Evolutionary conservation across 1,140 invertebrate species (phyloP).

Genomic region (Callitettix versicolor): DNA sequence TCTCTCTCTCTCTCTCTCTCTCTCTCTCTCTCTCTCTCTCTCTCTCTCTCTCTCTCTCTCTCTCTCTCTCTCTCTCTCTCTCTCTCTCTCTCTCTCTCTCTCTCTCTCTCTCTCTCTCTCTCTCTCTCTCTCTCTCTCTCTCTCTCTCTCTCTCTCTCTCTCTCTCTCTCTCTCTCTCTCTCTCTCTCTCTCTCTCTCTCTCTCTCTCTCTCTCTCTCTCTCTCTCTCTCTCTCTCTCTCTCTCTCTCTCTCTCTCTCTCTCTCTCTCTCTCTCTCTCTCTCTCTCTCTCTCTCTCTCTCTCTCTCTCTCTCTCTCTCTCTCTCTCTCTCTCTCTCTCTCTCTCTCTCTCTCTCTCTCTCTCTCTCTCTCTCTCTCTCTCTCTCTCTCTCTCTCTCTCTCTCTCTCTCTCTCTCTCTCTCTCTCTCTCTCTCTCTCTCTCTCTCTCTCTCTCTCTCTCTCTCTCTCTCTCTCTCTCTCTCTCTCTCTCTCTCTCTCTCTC

Average conservation of each 20-base stretch:
- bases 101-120: slow-evolving; percentile 12
- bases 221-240: background rate
- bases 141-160: slow-evolving; percentile 11
- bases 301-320: slow-evolving; percentile 14
- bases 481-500: slow-evolving; percentile 11
- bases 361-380: slow-evolving; percentile 13
- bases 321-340: slow-evolving; percentile 14
- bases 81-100: slow-evolving; percentile 11
- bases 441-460: slow-evolving; percentile 7
- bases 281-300: slow-evolving; percentile 14
- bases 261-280: slow-evolving; percentile 12
- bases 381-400: slow-evolving; percentile 3
- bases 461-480: slow-evolving; percentile 11
- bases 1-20: slow-evolving; percentile 9
- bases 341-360: slow-evolving; percentile 14
- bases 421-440: slow-evolving; percentile 7
- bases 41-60: slow-evolving; percentile 12
- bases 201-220: background rate
- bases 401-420: background rate
- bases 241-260: background rate
- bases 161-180: slow-evolving; percentile 6
- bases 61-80: slow-evolving; percentile 12
- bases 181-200: background rate
- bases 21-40: slow-evolving; percentile 12
- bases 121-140: slow-evolving; percentile 12